Evolutionary conservation across 92 coral and sea anemone genomes (phyloP), one percentile per base, ranked within the genome.

Genomic region (Bergia sp.): DNA sequence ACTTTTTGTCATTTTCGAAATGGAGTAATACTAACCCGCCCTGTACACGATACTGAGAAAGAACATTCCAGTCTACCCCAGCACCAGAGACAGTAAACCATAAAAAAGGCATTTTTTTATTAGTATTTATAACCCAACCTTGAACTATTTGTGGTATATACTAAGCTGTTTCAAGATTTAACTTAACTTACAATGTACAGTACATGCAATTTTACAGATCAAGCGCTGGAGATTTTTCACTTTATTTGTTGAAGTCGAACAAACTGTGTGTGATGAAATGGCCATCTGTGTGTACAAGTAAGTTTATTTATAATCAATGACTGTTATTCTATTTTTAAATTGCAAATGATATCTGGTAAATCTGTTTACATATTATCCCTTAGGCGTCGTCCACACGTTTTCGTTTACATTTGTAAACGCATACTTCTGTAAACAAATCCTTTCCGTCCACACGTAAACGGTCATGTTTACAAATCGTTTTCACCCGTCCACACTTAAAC

Each of bases 251-350:
- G 23, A 84, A 84, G 79, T 44, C 87, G 29, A 72, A 50, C 6
- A 84, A 71, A 37, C 39, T 84, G 61, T 45, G 65, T 16, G 61
- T 21, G 39, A 71, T 84, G 79, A 84, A 50, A 69, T 84, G 87
- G 79, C 87, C 87, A 36, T 44, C 79, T 37, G 79, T 36, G 75
- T 55, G 75, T 69, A 37, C 61, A 44, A n/a, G 87, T 84, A 84
- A 84, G 87, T 71, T 55, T 3, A 2, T 23, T 13, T 57, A 29
- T 29, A 29, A 29, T 29, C 29, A 29, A 29, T 29, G 29, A 29
- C 29, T 29, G 13, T 57, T 53, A 2, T 13, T 12, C 23, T 53
- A 11, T 55, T 79, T 29, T 7, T 80, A 38, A 12, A 81, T 81
- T 58, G 53, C 66, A 37, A 58, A 13, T 66, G 3, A 64, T 82